These are phyloP conservation scores for Nothura maculosa DNA, from an alignment of 2,797 vertebrate species.

Conservation along the genomic window DNA sequence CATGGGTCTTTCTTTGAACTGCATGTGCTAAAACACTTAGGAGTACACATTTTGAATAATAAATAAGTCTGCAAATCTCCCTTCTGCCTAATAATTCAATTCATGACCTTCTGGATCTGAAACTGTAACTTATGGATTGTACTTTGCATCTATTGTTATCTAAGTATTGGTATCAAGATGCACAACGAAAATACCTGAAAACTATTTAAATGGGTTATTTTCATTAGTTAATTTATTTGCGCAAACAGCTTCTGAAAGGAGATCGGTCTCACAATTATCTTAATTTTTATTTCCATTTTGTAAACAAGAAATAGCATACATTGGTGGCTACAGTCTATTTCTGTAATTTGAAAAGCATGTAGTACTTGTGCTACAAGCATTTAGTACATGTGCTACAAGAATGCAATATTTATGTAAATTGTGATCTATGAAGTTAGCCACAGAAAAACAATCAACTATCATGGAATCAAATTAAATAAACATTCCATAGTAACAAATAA, in stretches of 20 bases:
- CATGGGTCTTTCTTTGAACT: background rate
- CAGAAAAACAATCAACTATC: background rate
- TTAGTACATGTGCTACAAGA: constrained; percentile 9
- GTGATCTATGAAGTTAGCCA: background rate
- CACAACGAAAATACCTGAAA: background rate
- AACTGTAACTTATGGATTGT: background rate
- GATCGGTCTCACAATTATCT: background rate
- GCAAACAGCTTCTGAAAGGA: background rate
- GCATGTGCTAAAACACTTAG: background rate
- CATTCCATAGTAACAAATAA: background rate
- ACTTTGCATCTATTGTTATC: background rate
- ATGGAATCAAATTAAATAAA: background rate
- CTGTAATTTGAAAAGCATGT: background rate
- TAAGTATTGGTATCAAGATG: background rate
- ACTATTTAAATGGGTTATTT: background rate
- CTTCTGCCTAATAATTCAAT: background rate
- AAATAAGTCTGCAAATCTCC: background rate
- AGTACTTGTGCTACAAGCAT: background rate
- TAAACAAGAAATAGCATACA: constrained; percentile 3
- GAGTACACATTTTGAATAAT: background rate
- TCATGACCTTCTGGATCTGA: background rate
- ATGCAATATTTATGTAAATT: background rate
- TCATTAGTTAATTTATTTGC: background rate
- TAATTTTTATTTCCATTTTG: background rate
- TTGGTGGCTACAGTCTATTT: background rate